phyloP scores from a whole-genome alignment of 2,797 vertebrate genomes.

The Alca torda region DNA sequence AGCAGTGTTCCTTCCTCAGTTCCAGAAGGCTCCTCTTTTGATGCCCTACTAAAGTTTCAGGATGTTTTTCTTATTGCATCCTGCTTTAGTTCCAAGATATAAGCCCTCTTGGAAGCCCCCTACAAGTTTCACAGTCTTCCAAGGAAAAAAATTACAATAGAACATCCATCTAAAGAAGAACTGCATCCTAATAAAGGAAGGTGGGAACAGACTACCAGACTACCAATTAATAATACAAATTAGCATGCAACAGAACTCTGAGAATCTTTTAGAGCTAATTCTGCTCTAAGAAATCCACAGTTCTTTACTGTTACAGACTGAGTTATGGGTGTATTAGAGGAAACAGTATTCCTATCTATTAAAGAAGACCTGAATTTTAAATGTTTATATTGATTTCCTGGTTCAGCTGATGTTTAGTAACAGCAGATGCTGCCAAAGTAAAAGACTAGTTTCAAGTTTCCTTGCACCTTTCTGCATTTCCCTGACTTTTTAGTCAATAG shows the following conservation, averaged over 20 bases:
- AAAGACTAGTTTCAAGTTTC: neutral
- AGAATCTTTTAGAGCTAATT: neutral
- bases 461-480: neutral
- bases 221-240: neutral
- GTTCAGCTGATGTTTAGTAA: neutral
- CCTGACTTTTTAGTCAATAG: neutral
- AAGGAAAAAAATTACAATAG: neutral
- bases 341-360: neutral
- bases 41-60: neutral
- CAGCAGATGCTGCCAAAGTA: neutral
- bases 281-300: neutral
- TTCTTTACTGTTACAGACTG: neutral
- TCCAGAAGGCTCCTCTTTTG: neutral
- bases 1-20: neutral
- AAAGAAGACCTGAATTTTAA: neutral
- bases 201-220: neutral
- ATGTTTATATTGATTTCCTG: neutral
- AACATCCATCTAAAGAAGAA: neutral
- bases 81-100: neutral
- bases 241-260: neutral
- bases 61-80: constrained; percentile 20
- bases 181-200: neutral
- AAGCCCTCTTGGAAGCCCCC: neutral
- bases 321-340: neutral
- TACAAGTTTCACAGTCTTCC: neutral